phyloP scores from a whole-genome alignment of 2,888 invertebrate genomes.

The Oligia latruncula region DNA sequence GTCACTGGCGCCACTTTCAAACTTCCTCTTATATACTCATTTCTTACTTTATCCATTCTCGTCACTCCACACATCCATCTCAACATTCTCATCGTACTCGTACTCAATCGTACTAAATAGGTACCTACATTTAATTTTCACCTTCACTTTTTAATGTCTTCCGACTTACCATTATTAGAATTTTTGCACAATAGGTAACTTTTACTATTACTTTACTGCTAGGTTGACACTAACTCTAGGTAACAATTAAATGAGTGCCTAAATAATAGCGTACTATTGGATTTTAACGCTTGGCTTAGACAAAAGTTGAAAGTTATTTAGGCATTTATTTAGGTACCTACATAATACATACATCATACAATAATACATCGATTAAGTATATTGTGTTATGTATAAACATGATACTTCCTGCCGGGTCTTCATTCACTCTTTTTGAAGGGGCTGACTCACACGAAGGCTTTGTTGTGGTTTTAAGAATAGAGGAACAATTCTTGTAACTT shows the following conservation, averaged over 20 bases:
- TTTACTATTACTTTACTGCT: slow-evolving; percentile 15
- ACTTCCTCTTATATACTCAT: too few relatives aligned
- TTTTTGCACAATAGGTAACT: slow-evolving; percentile 30
- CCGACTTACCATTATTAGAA: slow-evolving; percentile 33
- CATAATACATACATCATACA: too few relatives aligned
- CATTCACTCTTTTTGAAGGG: neutral
- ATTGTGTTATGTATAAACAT: neutral
- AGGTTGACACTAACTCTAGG: neutral
- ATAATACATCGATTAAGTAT: neutral
- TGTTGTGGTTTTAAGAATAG: slow-evolving; percentile 27
- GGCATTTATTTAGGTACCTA: neutral
- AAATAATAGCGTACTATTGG: neutral
- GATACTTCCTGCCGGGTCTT: slow-evolving; percentile 9
- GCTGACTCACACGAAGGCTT: neutral
- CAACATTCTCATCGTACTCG: too few relatives aligned
- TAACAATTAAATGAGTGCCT: neutral
- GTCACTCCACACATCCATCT: too few relatives aligned
- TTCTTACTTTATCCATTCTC: too few relatives aligned
- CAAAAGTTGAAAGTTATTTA: neutral
- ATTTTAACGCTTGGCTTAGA: neutral
- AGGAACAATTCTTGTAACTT: too few relatives aligned
- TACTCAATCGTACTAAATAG: slow-evolving; percentile 31
- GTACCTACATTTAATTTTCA: slow-evolving; percentile 52
- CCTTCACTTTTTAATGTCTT: slow-evolving; percentile 56
- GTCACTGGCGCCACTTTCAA: too few relatives aligned